Evolutionary conservation across 1,140 invertebrate genomes (phyloP).

Genomic region (Ips typographus): DNA sequence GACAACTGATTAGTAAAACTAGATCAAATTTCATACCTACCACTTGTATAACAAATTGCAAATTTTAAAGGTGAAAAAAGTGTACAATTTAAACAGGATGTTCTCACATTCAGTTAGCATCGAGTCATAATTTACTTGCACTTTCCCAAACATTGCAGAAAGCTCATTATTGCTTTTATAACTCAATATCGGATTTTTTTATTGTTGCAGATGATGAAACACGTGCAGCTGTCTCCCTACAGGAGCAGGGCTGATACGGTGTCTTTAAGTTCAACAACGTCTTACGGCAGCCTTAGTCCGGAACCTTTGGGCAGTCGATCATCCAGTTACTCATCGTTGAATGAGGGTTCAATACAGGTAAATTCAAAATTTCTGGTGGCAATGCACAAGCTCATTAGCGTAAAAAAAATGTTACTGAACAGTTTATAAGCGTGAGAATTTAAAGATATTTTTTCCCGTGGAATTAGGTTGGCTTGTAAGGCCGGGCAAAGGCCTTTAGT

Average conservation of each 20-base stretch:
- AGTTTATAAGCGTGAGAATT: slow-evolving; percentile 38
- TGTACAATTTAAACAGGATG: too few species aligned
- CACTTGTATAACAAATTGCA: too few species aligned
- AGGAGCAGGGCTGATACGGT: slow-evolving; percentile 78
- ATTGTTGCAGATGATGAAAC: slow-evolving; percentile 75
- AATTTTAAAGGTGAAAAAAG: too few species aligned
- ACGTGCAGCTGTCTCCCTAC: slow-evolving; percentile 83
- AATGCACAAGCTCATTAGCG: too few species aligned
- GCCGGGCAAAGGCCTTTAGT: slow-evolving; percentile 35
- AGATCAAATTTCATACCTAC: too few species aligned
- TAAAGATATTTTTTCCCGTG: slow-evolving; percentile 37
- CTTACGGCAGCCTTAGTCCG: slow-evolving; percentile 64
- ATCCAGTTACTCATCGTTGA: slow-evolving; percentile 63
- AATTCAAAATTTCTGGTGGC: slow-evolving; percentile 17
- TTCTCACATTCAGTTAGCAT: too few species aligned
- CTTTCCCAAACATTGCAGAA: too few species aligned
- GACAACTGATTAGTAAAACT: too few species aligned
- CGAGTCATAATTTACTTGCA: too few species aligned
- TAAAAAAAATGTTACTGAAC: too few species aligned
- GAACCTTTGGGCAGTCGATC: slow-evolving; percentile 61
- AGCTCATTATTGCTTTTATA: too few species aligned
- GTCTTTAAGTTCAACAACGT: slow-evolving; percentile 74
- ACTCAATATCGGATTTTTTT: too few species aligned
- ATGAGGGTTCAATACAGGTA: slow-evolving; percentile 56
- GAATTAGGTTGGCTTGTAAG: slow-evolving; percentile 44